These are phyloP conservation scores for Penaeus vannamei DNA, from an alignment of 1,140 invertebrate genomes.

Conservation along the genomic window DNA sequence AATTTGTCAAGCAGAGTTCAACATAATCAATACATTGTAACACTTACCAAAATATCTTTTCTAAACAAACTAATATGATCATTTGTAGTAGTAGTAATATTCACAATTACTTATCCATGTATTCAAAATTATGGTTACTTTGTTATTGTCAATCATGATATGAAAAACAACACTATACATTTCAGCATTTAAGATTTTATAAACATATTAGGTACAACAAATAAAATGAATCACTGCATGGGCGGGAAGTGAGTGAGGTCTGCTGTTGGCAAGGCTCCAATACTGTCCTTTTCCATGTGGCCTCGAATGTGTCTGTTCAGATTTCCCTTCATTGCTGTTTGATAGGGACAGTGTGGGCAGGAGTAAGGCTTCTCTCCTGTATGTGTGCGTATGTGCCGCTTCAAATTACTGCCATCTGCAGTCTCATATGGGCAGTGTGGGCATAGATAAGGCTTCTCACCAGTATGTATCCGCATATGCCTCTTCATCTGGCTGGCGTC, in stretches of 20 bases:
- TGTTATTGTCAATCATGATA: no score
- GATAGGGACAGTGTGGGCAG: slow-evolving; percentile 50
- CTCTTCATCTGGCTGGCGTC: slow-evolving; percentile 38
- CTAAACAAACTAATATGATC: no score
- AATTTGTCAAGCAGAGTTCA: no score
- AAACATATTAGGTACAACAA: no score
- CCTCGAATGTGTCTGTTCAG: slow-evolving; percentile 41
- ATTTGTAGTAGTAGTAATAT: no score
- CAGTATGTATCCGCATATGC: slow-evolving; percentile 54
- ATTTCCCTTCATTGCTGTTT: slow-evolving; percentile 39
- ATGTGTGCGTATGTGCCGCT: slow-evolving; percentile 46
- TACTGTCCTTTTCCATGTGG: slow-evolving; percentile 24
- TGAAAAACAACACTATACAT: no score
- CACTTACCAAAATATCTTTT: no score
- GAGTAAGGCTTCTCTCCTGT: slow-evolving; percentile 57
- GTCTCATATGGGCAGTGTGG: slow-evolving; percentile 48
- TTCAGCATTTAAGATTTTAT: no score
- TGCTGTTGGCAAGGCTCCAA: not conserved
- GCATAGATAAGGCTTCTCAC: slow-evolving; percentile 44
- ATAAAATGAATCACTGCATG: not conserved
- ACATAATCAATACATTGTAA: no score
- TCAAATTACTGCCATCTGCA: slow-evolving; percentile 29
- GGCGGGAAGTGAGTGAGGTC: not conserved
- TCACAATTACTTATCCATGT: no score
- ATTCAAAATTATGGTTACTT: no score